These are phyloP conservation scores for Brachyhypopomus occidentalis DNA, from an alignment of 2,113 vertebrate species.

Conservation along the genomic window DNA sequence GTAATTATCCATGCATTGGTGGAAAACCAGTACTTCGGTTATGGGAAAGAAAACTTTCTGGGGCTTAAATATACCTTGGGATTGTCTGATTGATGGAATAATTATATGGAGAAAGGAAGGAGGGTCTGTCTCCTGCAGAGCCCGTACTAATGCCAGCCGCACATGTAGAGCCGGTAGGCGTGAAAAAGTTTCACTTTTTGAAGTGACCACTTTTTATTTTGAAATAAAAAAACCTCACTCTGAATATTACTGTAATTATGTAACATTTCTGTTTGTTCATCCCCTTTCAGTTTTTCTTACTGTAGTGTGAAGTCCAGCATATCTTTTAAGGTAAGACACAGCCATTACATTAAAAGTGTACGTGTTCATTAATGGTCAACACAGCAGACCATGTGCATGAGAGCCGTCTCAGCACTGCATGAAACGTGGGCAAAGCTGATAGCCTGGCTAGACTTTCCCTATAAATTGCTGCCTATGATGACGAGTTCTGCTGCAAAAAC, in stretches of 20 bases:
- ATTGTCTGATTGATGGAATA: constrained; percentile 53
- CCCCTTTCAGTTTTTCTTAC: no score
- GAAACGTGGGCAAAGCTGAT: neutral
- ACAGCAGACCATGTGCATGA: neutral
- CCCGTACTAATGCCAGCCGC: constrained; percentile 13
- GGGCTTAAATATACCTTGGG: constrained; percentile 51
- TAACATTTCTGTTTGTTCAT: neutral
- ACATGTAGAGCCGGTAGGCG: constrained; percentile 20
- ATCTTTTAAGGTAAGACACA: neutral
- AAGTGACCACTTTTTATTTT: neutral
- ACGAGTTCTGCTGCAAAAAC: constrained; percentile 30
- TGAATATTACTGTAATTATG: neutral
- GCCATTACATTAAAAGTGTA: neutral
- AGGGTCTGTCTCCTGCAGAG: constrained; percentile 34
- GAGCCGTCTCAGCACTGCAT: neutral
- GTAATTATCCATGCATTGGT: constrained; percentile 52
- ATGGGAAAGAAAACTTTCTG: constrained; percentile 30
- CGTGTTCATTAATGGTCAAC: neutral
- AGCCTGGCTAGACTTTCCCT: neutral
- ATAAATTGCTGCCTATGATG: neutral
- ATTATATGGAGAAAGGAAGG: constrained; percentile 49
- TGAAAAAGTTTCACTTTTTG: neutral
- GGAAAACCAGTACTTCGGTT: constrained; percentile 40
- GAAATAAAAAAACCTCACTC: neutral
- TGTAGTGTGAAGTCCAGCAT: neutral